Base-by-base conservation (phyloP, 2,113 vertebrate species). In the Phalacrocorax aristotelis region DNA sequence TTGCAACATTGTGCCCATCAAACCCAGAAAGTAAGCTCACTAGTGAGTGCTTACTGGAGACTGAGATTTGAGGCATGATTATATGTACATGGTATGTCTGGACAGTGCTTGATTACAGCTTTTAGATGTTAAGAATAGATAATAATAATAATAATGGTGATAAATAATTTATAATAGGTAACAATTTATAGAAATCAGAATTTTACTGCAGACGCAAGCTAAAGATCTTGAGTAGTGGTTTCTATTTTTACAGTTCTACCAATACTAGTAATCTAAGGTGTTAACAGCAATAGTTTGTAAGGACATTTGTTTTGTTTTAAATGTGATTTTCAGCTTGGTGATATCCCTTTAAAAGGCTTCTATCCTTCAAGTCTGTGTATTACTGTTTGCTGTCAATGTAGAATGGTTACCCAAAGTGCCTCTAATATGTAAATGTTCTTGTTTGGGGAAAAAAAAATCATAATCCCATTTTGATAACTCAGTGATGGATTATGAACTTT, bases 271-370 rank as follows among this genome's bases (percentile, higher is more conserved):
- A 93, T 83, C 48, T 79, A 48, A 71, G 32, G 17, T 81, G 46
- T 87, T 87, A 88, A 70, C 82, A 82, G 44, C 62, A 64, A 3
- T 83, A 66, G 60, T 91, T 80, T 88, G 26, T 95, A 86, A 95
- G 62, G 70, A 74, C 54, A 5, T 69, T 38, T 3, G 1, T 75
- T 88, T 82, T 94, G 40, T 66, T 95, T 95, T 77, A 64, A 86
- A 80, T 89, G 78, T 94, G 49, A 69, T 75, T 96, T 96, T 97
- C 82, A 76, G 49, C 89, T 87, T 94, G 44, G 32, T 82, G 64
- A 55, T 86, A 65, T 46, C 57, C 90, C 70, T 91, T 96, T 78
- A 78, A 90, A 97, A 95, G 87, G 61, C 74, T 94, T 95, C 93
- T 92, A 8, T 68, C 57, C 49, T 81, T 27, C 29, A 66, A 93